Evolutionary conservation across 2,113 vertebrate genomes (phyloP).

Genomic region (Misgurnus anguillicaudatus): DNA sequence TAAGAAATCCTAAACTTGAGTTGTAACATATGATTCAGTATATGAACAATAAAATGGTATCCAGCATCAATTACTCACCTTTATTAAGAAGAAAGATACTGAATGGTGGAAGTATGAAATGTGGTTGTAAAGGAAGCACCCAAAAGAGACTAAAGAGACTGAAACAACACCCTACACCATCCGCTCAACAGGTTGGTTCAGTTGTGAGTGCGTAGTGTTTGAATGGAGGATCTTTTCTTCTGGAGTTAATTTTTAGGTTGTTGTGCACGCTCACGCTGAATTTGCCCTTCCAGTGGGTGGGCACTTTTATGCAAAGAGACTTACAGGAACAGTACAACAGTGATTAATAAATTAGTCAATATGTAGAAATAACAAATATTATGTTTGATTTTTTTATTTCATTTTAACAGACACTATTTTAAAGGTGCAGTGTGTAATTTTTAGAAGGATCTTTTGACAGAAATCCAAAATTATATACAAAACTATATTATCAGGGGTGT

Average conservation of each 20-base stretch:
- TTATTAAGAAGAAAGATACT: slow-evolving; percentile 21
- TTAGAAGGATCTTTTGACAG: no score
- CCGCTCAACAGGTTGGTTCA: slow-evolving; percentile 72
- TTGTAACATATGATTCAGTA: slow-evolving; percentile 1
- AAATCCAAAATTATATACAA: no score
- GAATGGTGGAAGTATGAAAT: neutral
- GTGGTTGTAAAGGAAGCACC: slow-evolving; percentile 1
- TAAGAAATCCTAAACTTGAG: neutral
- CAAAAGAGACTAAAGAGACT: neutral
- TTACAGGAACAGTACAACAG: neutral
- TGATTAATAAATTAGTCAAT: neutral
- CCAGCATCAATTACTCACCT: slow-evolving; percentile 17
- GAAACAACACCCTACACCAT: slow-evolving; percentile 66
- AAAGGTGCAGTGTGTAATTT: neutral
- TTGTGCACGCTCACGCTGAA: slow-evolving; percentile 33
- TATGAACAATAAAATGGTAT: neutral
- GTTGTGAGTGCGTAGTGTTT: slow-evolving; percentile 60
- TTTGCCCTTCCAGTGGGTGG: neutral
- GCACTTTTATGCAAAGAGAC: neutral
- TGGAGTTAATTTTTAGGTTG: slow-evolving; percentile 44
- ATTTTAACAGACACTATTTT: neutral
- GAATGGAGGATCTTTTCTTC: slow-evolving; percentile 29
- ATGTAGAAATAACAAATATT: neutral
- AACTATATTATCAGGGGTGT: no score
- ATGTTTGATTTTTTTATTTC: neutral